Evolutionary conservation across 2,888 invertebrate genomes (phyloP).

Genomic region (Silvanus unidentatus): DNA sequence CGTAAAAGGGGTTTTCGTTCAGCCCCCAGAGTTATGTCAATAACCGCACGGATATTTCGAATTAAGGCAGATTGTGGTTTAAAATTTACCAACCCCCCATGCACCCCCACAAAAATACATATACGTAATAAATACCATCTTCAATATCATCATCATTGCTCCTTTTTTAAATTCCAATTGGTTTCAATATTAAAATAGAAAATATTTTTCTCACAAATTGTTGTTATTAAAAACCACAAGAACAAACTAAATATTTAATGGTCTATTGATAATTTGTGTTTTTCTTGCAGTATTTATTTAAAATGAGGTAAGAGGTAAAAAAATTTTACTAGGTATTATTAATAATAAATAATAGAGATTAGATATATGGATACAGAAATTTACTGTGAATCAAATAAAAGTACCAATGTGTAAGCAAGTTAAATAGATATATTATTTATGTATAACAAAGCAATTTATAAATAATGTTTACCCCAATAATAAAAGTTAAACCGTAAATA

Average conservation of each 20-base stretch:
- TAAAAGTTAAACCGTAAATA: conserved; percentile 22
- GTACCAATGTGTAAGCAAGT: background rate
- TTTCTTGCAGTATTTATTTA: background rate
- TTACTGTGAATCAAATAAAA: no score
- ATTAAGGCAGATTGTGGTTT: conserved; percentile 45
- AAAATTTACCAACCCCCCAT: conserved; percentile 23
- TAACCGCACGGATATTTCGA: conserved; percentile 46
- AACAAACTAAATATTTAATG: background rate
- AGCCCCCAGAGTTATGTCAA: conserved; percentile 44
- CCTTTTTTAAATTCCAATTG: no score
- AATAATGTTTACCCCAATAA: conserved; percentile 5
- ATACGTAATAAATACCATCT: no score
- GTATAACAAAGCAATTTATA: conserved; percentile 1
- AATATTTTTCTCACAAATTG: background rate
- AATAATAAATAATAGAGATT: no score
- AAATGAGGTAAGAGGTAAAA: no score
- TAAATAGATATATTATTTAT: conserved; percentile 1
- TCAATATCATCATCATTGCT: no score
- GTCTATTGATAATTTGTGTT: conserved; percentile 1
- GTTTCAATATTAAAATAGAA: no score
- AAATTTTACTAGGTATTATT: no score
- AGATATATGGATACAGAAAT: no score
- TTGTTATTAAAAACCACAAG: background rate
- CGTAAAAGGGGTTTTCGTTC: conserved; percentile 35
- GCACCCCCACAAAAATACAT: no score